Conservation (phyloP, 1,140 invertebrate species). For the Diorhabda sublineata region DNA sequence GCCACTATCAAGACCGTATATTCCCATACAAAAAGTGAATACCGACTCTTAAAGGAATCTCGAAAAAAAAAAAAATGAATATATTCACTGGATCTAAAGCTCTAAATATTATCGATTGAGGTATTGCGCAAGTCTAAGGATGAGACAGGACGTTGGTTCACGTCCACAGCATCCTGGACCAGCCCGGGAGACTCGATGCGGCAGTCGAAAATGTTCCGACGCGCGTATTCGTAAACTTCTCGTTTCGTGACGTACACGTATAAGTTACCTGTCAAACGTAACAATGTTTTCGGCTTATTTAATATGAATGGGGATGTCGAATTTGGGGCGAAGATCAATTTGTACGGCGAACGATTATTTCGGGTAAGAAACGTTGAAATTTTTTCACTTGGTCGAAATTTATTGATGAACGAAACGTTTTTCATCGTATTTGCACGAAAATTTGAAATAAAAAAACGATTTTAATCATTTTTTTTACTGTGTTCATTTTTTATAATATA, state of each 20-base stretch:
- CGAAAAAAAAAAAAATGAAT: background rate
- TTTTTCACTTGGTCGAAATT: no score
- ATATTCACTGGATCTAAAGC: background rate
- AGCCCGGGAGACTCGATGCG: background rate
- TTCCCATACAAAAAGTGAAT: slow-evolving; percentile 2
- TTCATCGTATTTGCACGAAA: no score
- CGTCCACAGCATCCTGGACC: slow-evolving; percentile 1
- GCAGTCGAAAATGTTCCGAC: background rate
- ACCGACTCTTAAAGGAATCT: slow-evolving; percentile 2
- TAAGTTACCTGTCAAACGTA: background rate
- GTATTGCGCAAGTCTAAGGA: background rate
- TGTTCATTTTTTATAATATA: no score
- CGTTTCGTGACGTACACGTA: background rate
- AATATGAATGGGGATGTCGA: background rate
- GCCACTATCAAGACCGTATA: background rate
- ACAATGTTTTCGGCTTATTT: background rate
- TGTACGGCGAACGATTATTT: no score
- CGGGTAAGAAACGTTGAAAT: no score
- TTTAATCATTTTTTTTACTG: no score
- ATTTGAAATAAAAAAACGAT: no score
- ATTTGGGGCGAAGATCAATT: no score
- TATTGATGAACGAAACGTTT: no score
- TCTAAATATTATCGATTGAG: slow-evolving; percentile 3
- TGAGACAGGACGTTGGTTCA: slow-evolving; percentile 1
- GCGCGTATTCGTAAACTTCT: background rate